Percentiles rank a stretch among this genome's conserved stretches.
Evolutionary conservation across 2,888 invertebrate species (phyloP).

Genomic region (Limnephilus auricula): DNA sequence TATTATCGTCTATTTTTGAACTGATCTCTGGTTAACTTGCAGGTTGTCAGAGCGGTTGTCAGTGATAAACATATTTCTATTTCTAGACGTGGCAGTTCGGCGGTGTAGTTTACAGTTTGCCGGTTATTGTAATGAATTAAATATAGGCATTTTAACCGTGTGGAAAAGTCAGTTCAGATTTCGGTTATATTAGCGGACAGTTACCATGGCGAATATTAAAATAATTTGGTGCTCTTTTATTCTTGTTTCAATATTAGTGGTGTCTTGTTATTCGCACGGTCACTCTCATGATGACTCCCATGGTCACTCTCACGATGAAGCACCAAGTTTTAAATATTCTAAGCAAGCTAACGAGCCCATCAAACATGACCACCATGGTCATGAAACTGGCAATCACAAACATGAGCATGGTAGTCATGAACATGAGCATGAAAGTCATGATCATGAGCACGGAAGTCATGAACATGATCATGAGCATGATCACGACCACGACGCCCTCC

Average conservation of each 20-base stretch:
- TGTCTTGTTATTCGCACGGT: conserved; percentile 41
- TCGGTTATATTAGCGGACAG: neutral
- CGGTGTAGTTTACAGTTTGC: neutral
- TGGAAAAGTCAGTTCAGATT: neutral
- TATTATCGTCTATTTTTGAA: neutral
- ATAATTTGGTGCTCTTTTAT: conserved; percentile 25
- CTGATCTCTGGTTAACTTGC: neutral
- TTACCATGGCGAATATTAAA: conserved; percentile 17
- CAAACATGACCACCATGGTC: conserved; percentile 24
- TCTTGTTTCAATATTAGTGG: conserved; percentile 12
- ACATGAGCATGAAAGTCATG: conserved; percentile 68
- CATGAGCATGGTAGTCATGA: conserved; percentile 67
- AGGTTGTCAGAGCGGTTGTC: neutral
- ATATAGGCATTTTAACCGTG: neutral
- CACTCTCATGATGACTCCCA: conserved; percentile 46
- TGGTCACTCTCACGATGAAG: conserved; percentile 74
- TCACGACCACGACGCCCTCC: conserved; percentile 69
- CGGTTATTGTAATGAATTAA: neutral
- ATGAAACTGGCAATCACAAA: conserved; percentile 67
- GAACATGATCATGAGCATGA: conserved; percentile 65
- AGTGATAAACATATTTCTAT: neutral
- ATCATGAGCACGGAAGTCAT: conserved; percentile 66
- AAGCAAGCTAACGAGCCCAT: conserved; percentile 78
- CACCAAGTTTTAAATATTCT: conserved; percentile 91
- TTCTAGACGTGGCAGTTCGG: neutral